Percentiles rank a stretch among this genome's conserved stretches.
These are phyloP conservation scores for Lithobates pipiens DNA, from an alignment of 2,797 vertebrate genomes.

Conservation along the genomic window DNA sequence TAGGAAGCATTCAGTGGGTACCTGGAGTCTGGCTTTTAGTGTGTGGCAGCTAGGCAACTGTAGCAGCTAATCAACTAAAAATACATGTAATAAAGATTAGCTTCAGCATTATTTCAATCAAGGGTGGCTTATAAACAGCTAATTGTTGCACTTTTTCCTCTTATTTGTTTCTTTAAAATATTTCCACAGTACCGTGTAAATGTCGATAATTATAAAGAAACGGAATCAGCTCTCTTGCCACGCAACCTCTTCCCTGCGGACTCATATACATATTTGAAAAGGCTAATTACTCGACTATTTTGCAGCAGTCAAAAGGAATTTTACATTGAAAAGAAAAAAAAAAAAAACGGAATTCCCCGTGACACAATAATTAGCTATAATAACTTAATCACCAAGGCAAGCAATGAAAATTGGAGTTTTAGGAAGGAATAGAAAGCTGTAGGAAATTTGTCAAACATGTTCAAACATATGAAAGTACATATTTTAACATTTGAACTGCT, in stretches of 20 bases:
- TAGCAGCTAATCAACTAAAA: neutral
- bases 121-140: neutral
- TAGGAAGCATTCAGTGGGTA: too few relatives aligned
- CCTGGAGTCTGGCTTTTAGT: neutral
- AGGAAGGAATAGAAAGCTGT: constrained; percentile 11
- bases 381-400: constrained; percentile 35
- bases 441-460: constrained; percentile 7
- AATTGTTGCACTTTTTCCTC: neutral
- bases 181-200: neutral
- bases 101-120: neutral
- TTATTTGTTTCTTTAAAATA: constrained; percentile 2
- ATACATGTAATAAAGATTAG: neutral
- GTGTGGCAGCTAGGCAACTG: neutral
- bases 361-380: constrained; percentile 51
- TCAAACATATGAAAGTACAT: neutral
- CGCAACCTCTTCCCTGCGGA: constrained; percentile 22
- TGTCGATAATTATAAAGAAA: constrained; percentile 1
- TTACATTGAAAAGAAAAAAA: constrained; percentile 25
- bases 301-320: constrained; percentile 31
- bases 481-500: neutral
- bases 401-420: neutral
- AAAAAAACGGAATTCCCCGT: constrained; percentile 18
- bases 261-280: constrained; percentile 35
- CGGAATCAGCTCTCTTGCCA: neutral
- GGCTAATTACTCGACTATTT: constrained; percentile 35